A percentile compares a stretch with the other conserved stretches of the same genome.
phyloP scores from a whole-genome alignment of 1,140 invertebrate genomes.

The Papilio aristodemus region DNA sequence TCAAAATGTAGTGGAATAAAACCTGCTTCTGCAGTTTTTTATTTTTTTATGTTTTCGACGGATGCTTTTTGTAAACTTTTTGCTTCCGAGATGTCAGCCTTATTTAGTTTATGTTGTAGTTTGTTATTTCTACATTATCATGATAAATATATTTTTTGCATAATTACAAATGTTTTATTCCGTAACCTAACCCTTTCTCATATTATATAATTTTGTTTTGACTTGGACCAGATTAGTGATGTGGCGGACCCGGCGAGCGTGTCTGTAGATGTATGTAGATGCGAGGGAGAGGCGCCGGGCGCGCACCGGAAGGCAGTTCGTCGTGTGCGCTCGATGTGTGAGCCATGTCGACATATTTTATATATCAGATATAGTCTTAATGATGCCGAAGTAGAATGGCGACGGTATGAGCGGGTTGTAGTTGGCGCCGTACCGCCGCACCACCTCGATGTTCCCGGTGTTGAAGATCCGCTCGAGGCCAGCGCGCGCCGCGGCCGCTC shows the following conservation, averaged over 20 bases:
- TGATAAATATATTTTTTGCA: constrained; percentile 53
- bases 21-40: background rate
- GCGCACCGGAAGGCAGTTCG: too few species aligned
- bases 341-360: background rate
- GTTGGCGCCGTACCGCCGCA: constrained; percentile 46
- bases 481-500: constrained; percentile 41
- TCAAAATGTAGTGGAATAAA: background rate
- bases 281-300: too few species aligned
- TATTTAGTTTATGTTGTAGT: constrained; percentile 2
- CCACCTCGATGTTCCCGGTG: constrained; percentile 44
- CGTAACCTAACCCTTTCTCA: too few species aligned
- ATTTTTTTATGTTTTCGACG: background rate
- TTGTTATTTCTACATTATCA: constrained; percentile 35
- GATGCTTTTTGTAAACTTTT: background rate
- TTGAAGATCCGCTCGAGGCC: constrained; percentile 41
- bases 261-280: too few species aligned
- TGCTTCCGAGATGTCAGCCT: background rate
- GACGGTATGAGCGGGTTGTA: constrained; percentile 44
- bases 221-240: too few species aligned
- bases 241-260: too few species aligned
- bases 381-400: constrained; percentile 38
- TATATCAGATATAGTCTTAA: constrained; percentile 34
- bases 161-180: constrained; percentile 40
- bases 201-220: too few species aligned
- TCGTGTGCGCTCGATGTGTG: too few species aligned